Base-by-base conservation (phyloP, 2,888 invertebrate species). In the Pediacus dermestoides region DNA sequence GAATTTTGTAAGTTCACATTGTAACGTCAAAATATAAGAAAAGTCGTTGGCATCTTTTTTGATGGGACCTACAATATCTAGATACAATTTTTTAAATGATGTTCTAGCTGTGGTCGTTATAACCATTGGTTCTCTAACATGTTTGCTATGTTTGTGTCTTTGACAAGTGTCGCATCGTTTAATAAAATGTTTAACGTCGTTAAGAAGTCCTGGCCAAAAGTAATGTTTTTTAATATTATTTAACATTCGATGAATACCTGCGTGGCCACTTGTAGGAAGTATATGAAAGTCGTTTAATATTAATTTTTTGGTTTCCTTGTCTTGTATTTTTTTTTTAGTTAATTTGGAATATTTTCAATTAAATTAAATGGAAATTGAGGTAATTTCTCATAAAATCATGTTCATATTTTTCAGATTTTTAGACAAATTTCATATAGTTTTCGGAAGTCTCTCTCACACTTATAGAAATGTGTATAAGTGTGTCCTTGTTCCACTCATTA, bases 241-340 rank as follows among this genome's bases (percentile, higher is more conserved):
- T n/a, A 7, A 9, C 23, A 23, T 23, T 23, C 23, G 4, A 4
- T 3, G 3, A 3, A 23, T n/a, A 6, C 9, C 8, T 23, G 23
- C 23, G 23, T 23, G 23, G 3, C 23, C 23, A 7, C 23, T 23
- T 9, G 23, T 23, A 9, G 23, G 23, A 9, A 23, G 8, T 23
- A 23, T 9, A 23, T 23, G 23, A 23, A 23, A 23, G 10, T 23
- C 23, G 10, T 23, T 23, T n/a, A 23, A 6, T 4, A 23, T 23
- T 4, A 23, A 4, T 23, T 23, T 23, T 7, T n/a, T 23, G 3
- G 23, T 23, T 3, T 23, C 9, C 8, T 7, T 3, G 10, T 23
- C 8, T 23, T n/a, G n/a, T 4, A 23, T 23, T 4, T n/a, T 3
- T 23, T 23, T n/a, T n/a, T n/a, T n/a, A n/a, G n/a, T n/a, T n/a